Conservation (phyloP, 2,888 invertebrate species). For the Oligia latruncula region DNA sequence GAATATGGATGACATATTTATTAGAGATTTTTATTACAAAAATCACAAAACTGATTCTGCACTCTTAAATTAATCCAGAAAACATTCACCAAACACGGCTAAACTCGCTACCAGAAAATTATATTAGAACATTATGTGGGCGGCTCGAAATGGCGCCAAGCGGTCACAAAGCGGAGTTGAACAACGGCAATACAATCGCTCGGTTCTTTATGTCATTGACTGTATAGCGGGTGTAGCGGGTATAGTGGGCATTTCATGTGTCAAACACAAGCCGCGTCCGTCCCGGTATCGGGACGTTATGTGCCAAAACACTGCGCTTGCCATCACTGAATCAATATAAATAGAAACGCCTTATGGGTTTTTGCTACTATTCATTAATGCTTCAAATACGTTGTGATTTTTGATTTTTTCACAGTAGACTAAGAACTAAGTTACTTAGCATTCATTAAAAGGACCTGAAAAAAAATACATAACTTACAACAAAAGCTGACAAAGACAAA, state of each 20-base stretch:
- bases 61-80: neutral
- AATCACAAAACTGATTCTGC: neutral
- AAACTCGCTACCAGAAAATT: neutral
- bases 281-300: constrained; percentile 1
- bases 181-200: constrained; percentile 31
- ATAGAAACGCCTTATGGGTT: neutral
- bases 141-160: constrained; percentile 15
- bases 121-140: constrained; percentile 1
- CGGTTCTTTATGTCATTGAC: constrained; percentile 34
- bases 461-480: neutral
- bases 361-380: neutral
- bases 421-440: too few relatives aligned
- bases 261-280: constrained; percentile 47
- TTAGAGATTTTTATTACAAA: neutral
- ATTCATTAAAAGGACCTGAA: neutral
- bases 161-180: constrained; percentile 29
- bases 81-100: neutral
- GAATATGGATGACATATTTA: neutral
- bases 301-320: constrained; percentile 12
- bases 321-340: constrained; percentile 3
- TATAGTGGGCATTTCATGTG: constrained; percentile 42
- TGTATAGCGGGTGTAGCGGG: neutral
- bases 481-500: neutral
- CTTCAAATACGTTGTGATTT: neutral
- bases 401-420: neutral